Evolutionary conservation across 2,797 vertebrate species (phyloP), one percentile per base, ranked within the genome.

Genomic region (Gallinago stenura): DNA sequence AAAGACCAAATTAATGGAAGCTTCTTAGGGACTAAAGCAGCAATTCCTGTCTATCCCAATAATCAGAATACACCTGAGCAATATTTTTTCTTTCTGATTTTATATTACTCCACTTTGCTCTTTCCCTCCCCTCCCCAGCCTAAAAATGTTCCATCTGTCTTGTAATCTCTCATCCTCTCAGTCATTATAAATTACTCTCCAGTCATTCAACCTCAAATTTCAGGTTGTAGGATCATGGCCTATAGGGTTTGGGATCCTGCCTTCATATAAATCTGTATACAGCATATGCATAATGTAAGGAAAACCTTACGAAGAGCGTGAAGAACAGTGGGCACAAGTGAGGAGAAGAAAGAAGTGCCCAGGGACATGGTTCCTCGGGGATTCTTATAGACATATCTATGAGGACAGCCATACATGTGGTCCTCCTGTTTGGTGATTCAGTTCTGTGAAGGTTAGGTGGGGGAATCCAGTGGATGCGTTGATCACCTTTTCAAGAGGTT

Each of bases 11-110:
- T 75, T 62, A 86, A 83, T 60, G 60, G 75, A 87, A 87, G n/a
- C 15, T 75, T 89, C 71, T 88, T 86, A 78, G 64, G 50, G 65
- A 82, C 80, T 50, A 88, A 95, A 75, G 54, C 66, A 83, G 61
- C 39, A 90, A 53, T 83, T 87, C 30, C 45, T 6, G 2, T 84
- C 41, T 83, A 45, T 84, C 41, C n/a, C 31, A 83, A 82, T 84
- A 86, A 95, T 83, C 62, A 88, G 46, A 95, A 68, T 10, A 62
- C 8, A 75, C 39, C 17, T 76, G 58, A 95, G 8, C 56, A 65
- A 31, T 70, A 81, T 14, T 93, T 77, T 80, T 80, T 53, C 41
- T 28, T 58, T 73, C 39, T 87, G 54, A 79, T 90, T 69, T 90
- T 80, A 6, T 41, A 69, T 82, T 89, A 72, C 19, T 48, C 35